Percentiles rank a stretch among this genome's conserved stretches.
These are phyloP conservation scores for Lasioglossum albipes DNA, from an alignment of 1,140 invertebrate species.

Conservation along the genomic window DNA sequence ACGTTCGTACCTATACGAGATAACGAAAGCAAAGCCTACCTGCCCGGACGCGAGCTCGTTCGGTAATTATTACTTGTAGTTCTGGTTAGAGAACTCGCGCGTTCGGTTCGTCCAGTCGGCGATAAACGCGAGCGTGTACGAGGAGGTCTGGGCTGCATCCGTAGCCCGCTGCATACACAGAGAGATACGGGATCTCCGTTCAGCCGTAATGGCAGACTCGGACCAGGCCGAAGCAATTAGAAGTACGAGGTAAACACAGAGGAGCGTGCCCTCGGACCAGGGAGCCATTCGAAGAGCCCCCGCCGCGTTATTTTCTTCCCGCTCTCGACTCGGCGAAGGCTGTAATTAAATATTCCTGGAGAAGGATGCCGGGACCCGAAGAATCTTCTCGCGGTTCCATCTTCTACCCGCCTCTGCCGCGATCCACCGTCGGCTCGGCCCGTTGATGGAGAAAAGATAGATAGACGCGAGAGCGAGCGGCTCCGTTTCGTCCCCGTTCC, in stretches of 20 bases:
- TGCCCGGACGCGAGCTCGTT: slow-evolving; percentile 17
- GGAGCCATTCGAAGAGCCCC: slow-evolving; percentile 52
- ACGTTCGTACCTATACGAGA: too few relatives aligned
- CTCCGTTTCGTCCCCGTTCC: too few relatives aligned
- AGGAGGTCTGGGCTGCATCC: neutral
- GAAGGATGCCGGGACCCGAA: slow-evolving; percentile 44
- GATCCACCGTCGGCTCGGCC: slow-evolving; percentile 16
- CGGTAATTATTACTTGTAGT: slow-evolving; percentile 66
- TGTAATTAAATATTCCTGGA: slow-evolving; percentile 75
- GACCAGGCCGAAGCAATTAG: slow-evolving; percentile 74
- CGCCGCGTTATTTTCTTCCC: slow-evolving; percentile 72
- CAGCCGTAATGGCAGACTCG: slow-evolving; percentile 71
- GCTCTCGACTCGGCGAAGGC: slow-evolving; percentile 58
- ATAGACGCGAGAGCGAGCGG: slow-evolving; percentile 34
- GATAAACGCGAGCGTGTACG: slow-evolving; percentile 24
- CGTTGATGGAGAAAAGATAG: slow-evolving; percentile 60
- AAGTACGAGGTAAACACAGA: slow-evolving; percentile 79
- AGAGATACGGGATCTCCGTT: slow-evolving; percentile 63
- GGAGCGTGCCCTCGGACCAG: slow-evolving; percentile 58
- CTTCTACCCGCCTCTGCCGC: slow-evolving; percentile 1
- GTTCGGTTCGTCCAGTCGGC: slow-evolving; percentile 20
- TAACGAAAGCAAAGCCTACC: neutral
- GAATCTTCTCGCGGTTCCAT: slow-evolving; percentile 38
- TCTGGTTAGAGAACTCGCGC: slow-evolving; percentile 42
- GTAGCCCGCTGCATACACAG: slow-evolving; percentile 43